Evolutionary conservation across 2,797 vertebrate genomes (phyloP), one percentile per base, ranked within the genome.

Genomic region (Paramormyrops hopkinsi): DNA sequence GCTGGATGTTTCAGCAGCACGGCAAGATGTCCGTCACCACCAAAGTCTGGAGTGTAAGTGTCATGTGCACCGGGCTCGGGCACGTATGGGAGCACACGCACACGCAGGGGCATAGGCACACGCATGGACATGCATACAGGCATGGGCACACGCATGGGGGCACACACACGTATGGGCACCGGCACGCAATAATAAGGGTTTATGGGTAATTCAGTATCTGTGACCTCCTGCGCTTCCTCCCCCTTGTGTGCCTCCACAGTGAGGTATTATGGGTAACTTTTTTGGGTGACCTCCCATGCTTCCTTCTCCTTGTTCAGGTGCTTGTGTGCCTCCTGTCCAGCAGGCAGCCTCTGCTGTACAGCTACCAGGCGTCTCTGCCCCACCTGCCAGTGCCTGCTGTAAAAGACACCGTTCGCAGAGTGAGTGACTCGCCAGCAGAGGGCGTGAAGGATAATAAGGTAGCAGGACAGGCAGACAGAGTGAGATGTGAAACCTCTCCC

Each of bases 361-460:
- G 97, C 90, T 98, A 97, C 89, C 97, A 98, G 89, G 96, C 96
- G 0, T 96, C 96, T 4, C 94, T 98, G 17, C 97, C 97, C 11
- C 96, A 97, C 88, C 95, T 97, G 33, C 96, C 97, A 0, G 96
- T 98, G 17, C 97, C 97, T 59, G 5, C 94, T 1, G 94, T 96
- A 86, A 95, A 93, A 85, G 96, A 97, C 89, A 97, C 97, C 0
- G 91, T 97, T 89, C 93, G 91, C 92, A 95, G 96, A 84, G 79
- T 46, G 54, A 85, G 76, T 46, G 54, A 33, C 33, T 25, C 73
- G 1, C 2, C 48, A n/a, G 1, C 11, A 14, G 46, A 9, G n/a
- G 83, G 83, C 8, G 0, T 9, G 29, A 3, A 56, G 22, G 51
- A 2, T 29, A 37, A 50, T 46, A 25, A 50, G 19, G 82, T 14